Base-by-base conservation (phyloP, 2,888 invertebrate genomes). In the Noctua janthina region DNA sequence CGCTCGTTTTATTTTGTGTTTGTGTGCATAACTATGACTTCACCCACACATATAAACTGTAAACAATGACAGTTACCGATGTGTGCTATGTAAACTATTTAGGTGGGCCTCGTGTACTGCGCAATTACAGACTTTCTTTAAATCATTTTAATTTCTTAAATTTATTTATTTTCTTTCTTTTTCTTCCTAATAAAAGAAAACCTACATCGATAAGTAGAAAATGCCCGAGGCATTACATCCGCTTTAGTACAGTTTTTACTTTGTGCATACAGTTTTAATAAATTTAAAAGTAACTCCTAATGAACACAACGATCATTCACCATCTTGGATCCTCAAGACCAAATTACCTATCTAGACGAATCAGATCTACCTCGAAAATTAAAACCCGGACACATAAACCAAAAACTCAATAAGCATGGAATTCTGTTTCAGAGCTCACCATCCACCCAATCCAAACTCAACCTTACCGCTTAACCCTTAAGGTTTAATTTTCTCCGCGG, bases 371-470 rank as follows among this genome's bases (percentile, higher is more conserved):
- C 66, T 74, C 74, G n/a, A 76, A 83, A 83, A 81, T 81, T 76
- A 77, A 81, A 88, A 88, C 66, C 59, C 23, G 59, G 62, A 69
- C 43, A 77, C 75, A 87, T 79, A 84, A 81, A 89, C 82, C 88
- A 81, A 70, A 87, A 83, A 79, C 76, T 72, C 64, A 86, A 83
- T 86, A 86, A 86, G 86, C 66, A 81, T 68, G 43, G 72, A 56
- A 71, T 72, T n/a, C 66, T 56, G n/a, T 56, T 81, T 80, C 51
- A 64, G 29, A 51, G 69, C 46, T 74, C 20, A 68, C 17, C 11
- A 29, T 17, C 2, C 3, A 4, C 3, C 7, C 46, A 73, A 35
- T 62, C 29, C 0, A 86, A 78, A 76, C 35, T 51, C 10, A 72
- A 80, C 80, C 39, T 39, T 78, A 71, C 10, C 7, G 0, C 0